Base-by-base conservation (phyloP, 2,113 vertebrate species). In the Suricata suricatta region DNA sequence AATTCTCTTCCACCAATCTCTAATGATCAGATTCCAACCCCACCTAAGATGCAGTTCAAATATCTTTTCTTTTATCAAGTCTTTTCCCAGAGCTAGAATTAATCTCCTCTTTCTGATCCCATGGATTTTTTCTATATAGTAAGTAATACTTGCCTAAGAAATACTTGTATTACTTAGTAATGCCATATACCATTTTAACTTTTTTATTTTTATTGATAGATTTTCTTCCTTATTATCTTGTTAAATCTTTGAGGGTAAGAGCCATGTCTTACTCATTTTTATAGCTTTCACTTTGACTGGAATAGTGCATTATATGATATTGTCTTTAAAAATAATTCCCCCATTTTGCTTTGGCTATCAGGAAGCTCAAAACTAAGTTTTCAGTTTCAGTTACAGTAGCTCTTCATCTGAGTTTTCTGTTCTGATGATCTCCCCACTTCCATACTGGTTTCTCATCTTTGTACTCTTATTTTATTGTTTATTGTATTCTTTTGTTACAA, bases 281-380 rank as follows among this genome's bases (percentile, higher is more conserved):
- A 0, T 83, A 50, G 60, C 0, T 52, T 69, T 83, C 33, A 60
- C 1, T 64, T 35, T 77, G 29, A 54, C 33, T 85, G 23, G 17
- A 57, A 71, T 25, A 60, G 29, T 41, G 23, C 16, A 47, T 66
- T 79, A 33, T 6, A 41, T 35, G 25, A 81, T 93, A 21, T 12
- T 95, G 27, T 11, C 10, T 87, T 93, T 80, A 69, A 89, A 90
- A 93, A 92, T 72, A 64, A 89, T 21, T 68, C 76, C 4, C 16
- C 2, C 12, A 21, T 86, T 95, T 93, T 35, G 38, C 44, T 84
- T 84, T 93, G 52, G 14, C 90, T 41, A 0, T 72, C 9, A 60
- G 81, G 71, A 90, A 79, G 90, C n/a, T 93, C 60, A 88, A 60
- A 52, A 41, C 31, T 81, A 80, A 94, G 10, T 47, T 95, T 80